A percentile compares a stretch with the other conserved stretches of the same genome.
phyloP scores from a whole-genome alignment of 2,113 vertebrate species.

The Hippocampus zosterae region DNA sequence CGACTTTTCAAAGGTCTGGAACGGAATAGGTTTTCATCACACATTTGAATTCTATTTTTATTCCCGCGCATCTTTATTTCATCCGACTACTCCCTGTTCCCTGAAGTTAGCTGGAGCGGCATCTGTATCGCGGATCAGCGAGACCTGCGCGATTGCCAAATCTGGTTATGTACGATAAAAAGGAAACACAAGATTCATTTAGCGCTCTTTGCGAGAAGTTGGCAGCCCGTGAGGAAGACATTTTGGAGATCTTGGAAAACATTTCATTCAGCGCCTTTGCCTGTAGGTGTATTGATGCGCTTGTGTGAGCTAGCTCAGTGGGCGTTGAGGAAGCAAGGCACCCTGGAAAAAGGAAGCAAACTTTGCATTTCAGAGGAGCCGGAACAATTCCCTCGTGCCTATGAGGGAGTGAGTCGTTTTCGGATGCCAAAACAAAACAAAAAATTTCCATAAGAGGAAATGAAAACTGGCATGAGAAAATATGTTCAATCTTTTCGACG shows the following conservation, averaged over 20 bases:
- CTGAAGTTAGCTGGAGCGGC: not conserved
- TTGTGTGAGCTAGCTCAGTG: slow-evolving; percentile 37
- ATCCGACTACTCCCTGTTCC: not conserved
- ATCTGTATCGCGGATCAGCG: slow-evolving; percentile 6
- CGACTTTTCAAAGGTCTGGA: too few species aligned
- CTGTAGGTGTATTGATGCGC: slow-evolving; percentile 43
- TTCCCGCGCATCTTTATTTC: slow-evolving; percentile 6
- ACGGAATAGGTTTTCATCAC: too few species aligned
- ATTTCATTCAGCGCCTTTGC: slow-evolving; percentile 38
- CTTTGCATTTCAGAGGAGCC: slow-evolving; percentile 27
- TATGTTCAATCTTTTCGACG: slow-evolving; percentile 42
- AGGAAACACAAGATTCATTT: slow-evolving; percentile 33
- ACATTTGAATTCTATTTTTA: not conserved
- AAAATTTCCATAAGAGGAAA: slow-evolving; percentile 36
- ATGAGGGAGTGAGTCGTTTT: slow-evolving; percentile 29
- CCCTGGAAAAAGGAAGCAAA: slow-evolving; percentile 46
- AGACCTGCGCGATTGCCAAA: slow-evolving; percentile 28
- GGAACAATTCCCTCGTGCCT: slow-evolving; percentile 28
- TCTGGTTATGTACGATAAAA: slow-evolving; percentile 25
- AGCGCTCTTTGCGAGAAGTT: slow-evolving; percentile 13
- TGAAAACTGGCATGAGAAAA: slow-evolving; percentile 23
- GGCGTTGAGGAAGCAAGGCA: slow-evolving; percentile 30
- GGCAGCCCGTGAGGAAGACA: slow-evolving; percentile 15
- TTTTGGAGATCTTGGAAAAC: slow-evolving; percentile 29
- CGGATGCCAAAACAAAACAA: slow-evolving; percentile 22